Evolutionary conservation across 2,113 vertebrate genomes (phyloP), one percentile per base, ranked within the genome.

Genomic region (Calyptommatus sinebrachiatus): DNA sequence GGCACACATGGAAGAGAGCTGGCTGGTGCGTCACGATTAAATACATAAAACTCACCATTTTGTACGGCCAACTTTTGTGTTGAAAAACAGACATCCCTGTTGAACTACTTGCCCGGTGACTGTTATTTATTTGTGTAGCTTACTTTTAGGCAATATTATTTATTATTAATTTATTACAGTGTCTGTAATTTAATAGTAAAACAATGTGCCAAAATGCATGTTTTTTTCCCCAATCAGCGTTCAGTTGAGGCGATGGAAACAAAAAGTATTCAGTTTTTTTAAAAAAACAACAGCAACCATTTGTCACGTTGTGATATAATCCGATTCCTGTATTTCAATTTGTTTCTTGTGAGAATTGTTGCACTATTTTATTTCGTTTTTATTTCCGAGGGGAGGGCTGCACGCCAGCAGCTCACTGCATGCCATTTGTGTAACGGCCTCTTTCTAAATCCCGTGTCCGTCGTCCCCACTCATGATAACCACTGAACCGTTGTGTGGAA

Each of bases 151-250:
- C 85, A 89, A 84, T 83, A 83, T 76, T 87, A 84, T 81, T 80
- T 81, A 77, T 81, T 69, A 77, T 73, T 86, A 28, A 83, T 90
- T 90, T 91, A 85, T 88, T 89, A 83, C 74, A 74, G 57, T 85
- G 75, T 83, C 50, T 85, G 78, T 83, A 84, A 81, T 1, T 82
- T 84, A 90, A 85, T 29, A 87, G 88, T 81, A 81, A 83, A 57
- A 87, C 84, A 88, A 89, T 18, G 93, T 94, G 94, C 94, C 95
- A 95, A 95, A 95, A 95, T 94, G 88, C 92, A 89, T 93, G 88
- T 84, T 94, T 92, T 91, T 91, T 41, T 5, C 35, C 35, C 90
- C 92, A 93, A 90, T 90, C 88, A 94, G 92, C 88, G 88, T 87
- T 91, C 91, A 89, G 92, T 84, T 2, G 91, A 94, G 87, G 88